Evolutionary conservation across 2,888 invertebrate genomes (phyloP).

Genomic region (Diogma glabrata): DNA sequence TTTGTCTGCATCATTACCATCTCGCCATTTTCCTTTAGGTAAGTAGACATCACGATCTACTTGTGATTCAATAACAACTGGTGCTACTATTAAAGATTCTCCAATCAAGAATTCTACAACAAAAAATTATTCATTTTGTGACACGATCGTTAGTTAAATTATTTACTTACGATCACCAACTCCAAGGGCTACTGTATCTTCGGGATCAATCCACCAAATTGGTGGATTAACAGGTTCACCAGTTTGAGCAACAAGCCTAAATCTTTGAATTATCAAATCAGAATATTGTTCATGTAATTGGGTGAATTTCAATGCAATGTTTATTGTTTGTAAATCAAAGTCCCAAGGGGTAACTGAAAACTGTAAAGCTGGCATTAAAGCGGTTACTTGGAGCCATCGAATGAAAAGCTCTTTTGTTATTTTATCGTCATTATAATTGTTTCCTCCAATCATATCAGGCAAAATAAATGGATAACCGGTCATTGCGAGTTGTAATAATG

Average conservation of each 20-base stretch:
- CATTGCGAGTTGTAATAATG: conserved; percentile 41
- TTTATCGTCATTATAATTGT: conserved; percentile 35
- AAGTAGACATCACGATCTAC: conserved; percentile 48
- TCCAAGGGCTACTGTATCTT: conserved; percentile 40
- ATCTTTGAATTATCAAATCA: conserved; percentile 41
- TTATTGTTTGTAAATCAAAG: conserved; percentile 38
- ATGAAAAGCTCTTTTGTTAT: conserved; percentile 43
- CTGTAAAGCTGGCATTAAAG: conserved; percentile 57
- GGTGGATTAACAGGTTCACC: conserved; percentile 59
- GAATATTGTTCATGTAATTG: conserved; percentile 44
- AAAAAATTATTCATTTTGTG: conserved; percentile 14
- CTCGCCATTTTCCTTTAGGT: conserved; percentile 52
- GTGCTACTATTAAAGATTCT: conserved; percentile 55
- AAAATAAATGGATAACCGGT: conserved; percentile 34
- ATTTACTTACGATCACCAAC: conserved; percentile 36
- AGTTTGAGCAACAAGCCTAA: conserved; percentile 37
- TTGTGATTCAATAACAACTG: conserved; percentile 47
- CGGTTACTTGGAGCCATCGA: conserved; percentile 54
- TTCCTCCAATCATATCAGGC: conserved; percentile 56
- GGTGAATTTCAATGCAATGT: conserved; percentile 44
- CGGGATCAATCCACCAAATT: conserved; percentile 62
- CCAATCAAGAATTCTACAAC: conserved; percentile 56
- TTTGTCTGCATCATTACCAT: conserved; percentile 35
- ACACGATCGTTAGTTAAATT: too few relatives aligned
- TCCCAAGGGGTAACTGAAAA: conserved; percentile 48